These are phyloP conservation scores for Xerus rutilus DNA, from an alignment of 2,797 vertebrate genomes.

Conservation along the genomic window DNA sequence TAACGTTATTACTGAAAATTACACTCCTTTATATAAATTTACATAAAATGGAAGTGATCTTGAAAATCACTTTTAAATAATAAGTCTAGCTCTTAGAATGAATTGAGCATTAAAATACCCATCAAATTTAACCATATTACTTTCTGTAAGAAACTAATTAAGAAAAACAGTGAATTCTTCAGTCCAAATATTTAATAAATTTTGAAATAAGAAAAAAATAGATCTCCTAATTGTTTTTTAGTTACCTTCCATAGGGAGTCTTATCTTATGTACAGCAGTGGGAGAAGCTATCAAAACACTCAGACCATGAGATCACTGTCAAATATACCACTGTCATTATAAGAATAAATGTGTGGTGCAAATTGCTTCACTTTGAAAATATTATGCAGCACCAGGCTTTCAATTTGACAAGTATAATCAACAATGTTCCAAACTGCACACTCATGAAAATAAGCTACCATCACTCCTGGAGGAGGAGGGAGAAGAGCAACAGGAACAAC, in stretches of 20 bases:
- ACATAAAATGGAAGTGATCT: background rate
- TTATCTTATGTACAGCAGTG: background rate
- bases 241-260: no score
- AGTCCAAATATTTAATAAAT: background rate
- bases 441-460: background rate
- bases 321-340: fast-evolving
- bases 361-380: background rate
- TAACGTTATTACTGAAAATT: background rate
- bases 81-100: background rate
- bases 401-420: no score
- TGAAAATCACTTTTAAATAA: background rate
- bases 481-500: background rate
- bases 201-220: background rate
- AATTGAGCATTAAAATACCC: background rate
- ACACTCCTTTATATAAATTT: background rate
- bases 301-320: background rate
- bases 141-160: background rate
- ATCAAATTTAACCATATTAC: background rate
- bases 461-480: background rate
- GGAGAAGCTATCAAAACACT: background rate
- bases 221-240: background rate
- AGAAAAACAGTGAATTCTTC: background rate
- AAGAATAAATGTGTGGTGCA: fast-evolving
- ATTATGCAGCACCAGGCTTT: background rate
- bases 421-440: background rate